phyloP scores from a whole-genome alignment of 2,797 vertebrate species.

The Rhynchotus rufescens region DNA sequence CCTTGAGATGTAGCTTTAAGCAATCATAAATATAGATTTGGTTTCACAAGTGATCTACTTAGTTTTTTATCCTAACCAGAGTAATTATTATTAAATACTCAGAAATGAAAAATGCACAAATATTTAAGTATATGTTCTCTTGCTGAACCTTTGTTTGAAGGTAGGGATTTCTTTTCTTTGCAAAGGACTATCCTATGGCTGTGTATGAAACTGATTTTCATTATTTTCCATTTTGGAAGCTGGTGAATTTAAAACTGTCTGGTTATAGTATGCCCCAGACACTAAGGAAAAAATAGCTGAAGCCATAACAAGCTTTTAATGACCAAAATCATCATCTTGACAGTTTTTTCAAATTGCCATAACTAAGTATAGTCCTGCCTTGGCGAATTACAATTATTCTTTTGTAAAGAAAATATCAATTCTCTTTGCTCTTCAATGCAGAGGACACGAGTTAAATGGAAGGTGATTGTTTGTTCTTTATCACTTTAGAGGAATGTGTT shows the following conservation, averaged over 20 bases:
- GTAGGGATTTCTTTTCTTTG: background rate
- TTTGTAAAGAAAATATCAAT: background rate
- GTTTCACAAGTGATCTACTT: background rate
- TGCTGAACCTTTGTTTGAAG: background rate
- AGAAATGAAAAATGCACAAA: conserved; percentile 3
- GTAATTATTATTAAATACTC: background rate
- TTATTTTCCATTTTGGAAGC: background rate
- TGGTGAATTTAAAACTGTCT: background rate
- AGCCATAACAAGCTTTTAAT: background rate
- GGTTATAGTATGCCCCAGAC: rapidly evolving
- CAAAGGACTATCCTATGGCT: background rate
- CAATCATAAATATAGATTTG: background rate
- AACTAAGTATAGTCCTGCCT: background rate
- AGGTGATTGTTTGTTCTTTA: background rate
- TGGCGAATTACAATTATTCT: background rate
- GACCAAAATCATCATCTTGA: background rate
- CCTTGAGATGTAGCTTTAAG: background rate
- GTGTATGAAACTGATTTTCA: background rate
- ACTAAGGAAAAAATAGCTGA: background rate
- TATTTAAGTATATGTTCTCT: background rate
- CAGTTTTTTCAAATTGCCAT: background rate
- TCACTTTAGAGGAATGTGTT: background rate
- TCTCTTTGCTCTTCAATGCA: background rate
- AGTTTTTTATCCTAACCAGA: background rate
- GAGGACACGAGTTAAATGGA: background rate